Conservation (phyloP, 2,888 invertebrate genomes). For the Trachelus troglodyta region DNA sequence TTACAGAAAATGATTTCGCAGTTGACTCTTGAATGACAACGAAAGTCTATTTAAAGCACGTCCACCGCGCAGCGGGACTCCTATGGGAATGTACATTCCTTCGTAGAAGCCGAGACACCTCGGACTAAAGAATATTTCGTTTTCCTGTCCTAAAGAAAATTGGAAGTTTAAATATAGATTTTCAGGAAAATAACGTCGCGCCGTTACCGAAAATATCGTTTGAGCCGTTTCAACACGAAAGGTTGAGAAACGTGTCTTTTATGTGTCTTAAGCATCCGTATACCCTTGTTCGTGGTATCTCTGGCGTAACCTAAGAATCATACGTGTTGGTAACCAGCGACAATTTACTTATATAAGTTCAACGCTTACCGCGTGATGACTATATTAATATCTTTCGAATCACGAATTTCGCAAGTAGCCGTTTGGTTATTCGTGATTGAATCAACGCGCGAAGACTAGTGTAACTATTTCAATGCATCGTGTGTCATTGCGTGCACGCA, state of each 20-base stretch:
- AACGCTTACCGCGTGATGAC: too few relatives aligned
- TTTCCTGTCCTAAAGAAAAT: conserved; percentile 43
- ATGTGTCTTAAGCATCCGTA: neutral
- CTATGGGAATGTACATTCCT: conserved; percentile 22
- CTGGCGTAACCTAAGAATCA: too few relatives aligned
- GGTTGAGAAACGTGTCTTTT: neutral
- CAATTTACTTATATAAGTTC: too few relatives aligned
- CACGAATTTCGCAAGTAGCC: too few relatives aligned
- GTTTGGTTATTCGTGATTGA: conserved; percentile 21
- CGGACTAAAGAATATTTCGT: conserved; percentile 44
- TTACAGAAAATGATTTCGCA: too few relatives aligned
- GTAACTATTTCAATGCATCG: conserved; percentile 52
- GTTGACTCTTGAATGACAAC: too few relatives aligned
- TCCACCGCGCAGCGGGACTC: too few relatives aligned
- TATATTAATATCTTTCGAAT: too few relatives aligned
- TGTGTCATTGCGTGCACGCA: conserved; percentile 60
- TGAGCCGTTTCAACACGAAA: conserved; percentile 1
- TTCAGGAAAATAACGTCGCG: conserved; percentile 13
- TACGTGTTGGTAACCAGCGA: too few relatives aligned
- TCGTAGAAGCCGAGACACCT: conserved; percentile 33
- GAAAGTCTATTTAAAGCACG: too few relatives aligned
- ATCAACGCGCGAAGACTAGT: conserved; percentile 39
- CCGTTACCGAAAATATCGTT: conserved; percentile 16
- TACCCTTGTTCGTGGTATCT: neutral
- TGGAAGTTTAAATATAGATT: conserved; percentile 44